A percentile compares a stretch with the other conserved stretches of the same genome.
These are phyloP conservation scores for Drosophila fulvimacula DNA, from an alignment of 2,888 invertebrate genomes.

Conservation along the genomic window DNA sequence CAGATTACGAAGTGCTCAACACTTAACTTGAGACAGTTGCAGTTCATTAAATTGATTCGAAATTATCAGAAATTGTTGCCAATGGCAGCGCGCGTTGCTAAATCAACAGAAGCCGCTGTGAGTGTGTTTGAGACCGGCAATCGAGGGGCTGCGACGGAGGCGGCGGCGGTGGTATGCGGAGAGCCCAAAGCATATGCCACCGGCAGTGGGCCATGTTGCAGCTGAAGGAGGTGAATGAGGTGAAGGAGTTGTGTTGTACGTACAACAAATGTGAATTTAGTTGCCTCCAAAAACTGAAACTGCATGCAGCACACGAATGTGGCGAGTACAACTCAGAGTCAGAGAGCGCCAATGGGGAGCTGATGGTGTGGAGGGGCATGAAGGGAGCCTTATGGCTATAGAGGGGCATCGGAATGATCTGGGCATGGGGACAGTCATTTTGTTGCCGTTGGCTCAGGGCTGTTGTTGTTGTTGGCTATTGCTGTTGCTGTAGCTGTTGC, in stretches of 20 bases:
- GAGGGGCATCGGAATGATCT: conserved; percentile 4
- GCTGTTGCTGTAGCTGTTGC: conserved; percentile 44
- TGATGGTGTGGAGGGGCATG: background rate
- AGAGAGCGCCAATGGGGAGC: conserved; percentile 10
- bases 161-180: background rate
- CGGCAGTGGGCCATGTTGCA: background rate
- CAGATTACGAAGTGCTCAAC: background rate
- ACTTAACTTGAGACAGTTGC: background rate
- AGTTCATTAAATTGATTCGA: conserved; percentile 27
- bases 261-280: conserved; percentile 73
- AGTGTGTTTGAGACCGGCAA: conserved; percentile 12
- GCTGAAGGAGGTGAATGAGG: background rate
- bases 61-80: conserved; percentile 14
- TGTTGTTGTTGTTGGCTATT: conserved; percentile 29
- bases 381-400: background rate
- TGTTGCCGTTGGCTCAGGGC: conserved; percentile 49
- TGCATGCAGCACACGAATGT: conserved; percentile 48
- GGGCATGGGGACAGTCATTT: conserved; percentile 50
- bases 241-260: conserved; percentile 1
- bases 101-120: conserved; percentile 4
- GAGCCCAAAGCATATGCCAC: conserved; percentile 2
- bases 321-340: conserved; percentile 14
- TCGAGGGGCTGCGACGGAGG: background rate
- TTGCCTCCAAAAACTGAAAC: conserved; percentile 62
- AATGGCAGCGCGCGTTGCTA: conserved; percentile 14